Percentiles rank a stretch among this genome's conserved stretches.
These are phyloP conservation scores for Erebia ligea DNA, from an alignment of 2,888 invertebrate genomes.

Conservation along the genomic window DNA sequence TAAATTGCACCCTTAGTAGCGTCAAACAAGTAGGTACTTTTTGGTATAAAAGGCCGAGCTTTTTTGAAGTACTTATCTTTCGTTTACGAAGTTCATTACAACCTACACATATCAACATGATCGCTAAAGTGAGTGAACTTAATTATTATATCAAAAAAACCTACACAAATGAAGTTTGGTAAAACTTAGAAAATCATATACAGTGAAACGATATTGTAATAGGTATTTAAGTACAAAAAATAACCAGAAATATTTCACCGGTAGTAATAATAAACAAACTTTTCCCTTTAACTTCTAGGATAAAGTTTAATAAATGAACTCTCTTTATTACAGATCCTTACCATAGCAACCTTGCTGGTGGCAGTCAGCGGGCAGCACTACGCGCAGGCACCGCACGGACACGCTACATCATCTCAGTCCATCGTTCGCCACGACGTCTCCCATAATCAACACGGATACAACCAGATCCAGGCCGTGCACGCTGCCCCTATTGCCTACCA, in stretches of 20 bases:
- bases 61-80: conserved; percentile 53
- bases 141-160: neutral
- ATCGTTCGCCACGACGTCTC: conserved; percentile 42
- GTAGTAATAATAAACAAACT: too few relatives aligned
- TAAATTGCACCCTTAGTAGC: conserved; percentile 9
- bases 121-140: conserved; percentile 53
- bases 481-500: conserved; percentile 25
- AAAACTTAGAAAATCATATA: neutral
- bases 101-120: conserved; percentile 52
- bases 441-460: conserved; percentile 38
- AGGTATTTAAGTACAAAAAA: too few relatives aligned
- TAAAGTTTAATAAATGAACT: neutral
- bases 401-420: conserved; percentile 44
- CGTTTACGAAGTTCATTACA: conserved; percentile 49
- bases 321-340: conserved; percentile 28
- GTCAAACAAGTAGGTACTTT: conserved; percentile 4
- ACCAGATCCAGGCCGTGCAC: conserved; percentile 29
- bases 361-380: conserved; percentile 53
- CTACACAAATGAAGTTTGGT: neutral
- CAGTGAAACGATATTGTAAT: neutral
- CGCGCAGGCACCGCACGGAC: conserved; percentile 43
- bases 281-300: neutral
- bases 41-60: conserved; percentile 53
- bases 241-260: too few relatives aligned
- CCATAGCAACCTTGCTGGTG: conserved; percentile 39